Evolutionary conservation across 2,888 invertebrate genomes (phyloP), one percentile per base, ranked within the genome.

Genomic region (Chaetogeoica ovagalla): DNA sequence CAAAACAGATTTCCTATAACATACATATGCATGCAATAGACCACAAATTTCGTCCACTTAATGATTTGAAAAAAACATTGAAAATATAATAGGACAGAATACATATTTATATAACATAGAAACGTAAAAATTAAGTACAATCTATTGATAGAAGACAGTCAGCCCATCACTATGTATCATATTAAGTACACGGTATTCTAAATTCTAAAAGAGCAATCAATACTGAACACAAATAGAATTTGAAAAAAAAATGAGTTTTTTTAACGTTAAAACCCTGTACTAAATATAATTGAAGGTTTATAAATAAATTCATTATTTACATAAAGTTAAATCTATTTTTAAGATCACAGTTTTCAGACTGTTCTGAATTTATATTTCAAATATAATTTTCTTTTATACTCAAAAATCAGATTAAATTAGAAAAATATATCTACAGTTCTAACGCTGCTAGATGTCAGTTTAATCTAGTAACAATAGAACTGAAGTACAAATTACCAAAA

Each of bases 281-380:
- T 79, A 79, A 55, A 62, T 57, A 63, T 79, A 79, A 63, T 70
- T 79, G n/a, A 17, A 65, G n/a, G 19, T 55, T 63, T 74, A 39
- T 66, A 43, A 66, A 65, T 66, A 57, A n/a, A 37, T 74, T 21
- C 55, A 62, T 63, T 59, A 70, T 79, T 62, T 70, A 79, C 4
- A 70, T 70, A 52, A 70, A 62, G 37, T 70, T 77, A 69, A 63
- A 65, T 70, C 63, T 79, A 79, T 79, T 79, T 57, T 70, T 79
- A 79, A 79, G 79, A 79, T 79, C 79, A 79, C 79, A 79, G 79
- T 70, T 71, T 79, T 79, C 79, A 79, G 79, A 79, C 71, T 71
- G 70, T 63, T 71, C 79, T 71, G 71, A 79, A 79, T 65, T 43
- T 79, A 77, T 77, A 52, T 70, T 70, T 77, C 23, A 69, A 65